Conservation (phyloP, 1,140 invertebrate species). For the Centruroides sculpturatus region DNA sequence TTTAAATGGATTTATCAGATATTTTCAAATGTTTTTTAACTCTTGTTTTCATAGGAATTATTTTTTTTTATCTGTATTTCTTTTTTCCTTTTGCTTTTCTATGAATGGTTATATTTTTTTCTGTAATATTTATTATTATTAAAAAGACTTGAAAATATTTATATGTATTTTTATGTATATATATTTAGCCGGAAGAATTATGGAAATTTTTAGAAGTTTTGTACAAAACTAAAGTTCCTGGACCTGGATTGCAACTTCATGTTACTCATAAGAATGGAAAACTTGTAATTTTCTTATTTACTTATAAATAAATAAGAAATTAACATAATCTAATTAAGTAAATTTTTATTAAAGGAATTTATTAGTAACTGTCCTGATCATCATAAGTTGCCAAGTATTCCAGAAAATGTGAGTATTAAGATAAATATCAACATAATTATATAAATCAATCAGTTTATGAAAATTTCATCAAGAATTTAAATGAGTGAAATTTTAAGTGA, state of each 20-base stretch:
- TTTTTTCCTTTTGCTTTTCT: no score
- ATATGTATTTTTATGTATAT: not conserved
- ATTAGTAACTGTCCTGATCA: conserved; percentile 58
- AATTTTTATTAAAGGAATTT: conserved; percentile 44
- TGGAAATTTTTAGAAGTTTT: conserved; percentile 48
- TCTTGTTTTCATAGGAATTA: no score
- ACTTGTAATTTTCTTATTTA: conserved; percentile 8
- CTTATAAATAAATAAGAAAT: conserved; percentile 15
- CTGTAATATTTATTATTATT: not conserved
- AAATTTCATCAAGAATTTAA: no score
- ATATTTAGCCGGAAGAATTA: conserved; percentile 28
- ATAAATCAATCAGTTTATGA: no score
- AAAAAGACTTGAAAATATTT: not conserved
- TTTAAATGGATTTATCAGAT: no score
- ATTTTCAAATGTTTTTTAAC: no score
- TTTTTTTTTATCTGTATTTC: no score
- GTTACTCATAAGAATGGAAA: not conserved
- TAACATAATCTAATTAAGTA: not conserved
- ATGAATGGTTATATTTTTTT: no score
- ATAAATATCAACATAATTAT: no score
- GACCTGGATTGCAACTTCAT: conserved; percentile 31
- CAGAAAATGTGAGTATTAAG: conserved; percentile 69
- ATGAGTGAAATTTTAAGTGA: no score
- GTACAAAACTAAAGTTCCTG: conserved; percentile 45
- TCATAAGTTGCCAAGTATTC: conserved; percentile 74